Percentiles rank a stretch among this genome's conserved stretches.
phyloP scores from a whole-genome alignment of 2,797 vertebrate genomes.

The Phataginus tetradactyla region DNA sequence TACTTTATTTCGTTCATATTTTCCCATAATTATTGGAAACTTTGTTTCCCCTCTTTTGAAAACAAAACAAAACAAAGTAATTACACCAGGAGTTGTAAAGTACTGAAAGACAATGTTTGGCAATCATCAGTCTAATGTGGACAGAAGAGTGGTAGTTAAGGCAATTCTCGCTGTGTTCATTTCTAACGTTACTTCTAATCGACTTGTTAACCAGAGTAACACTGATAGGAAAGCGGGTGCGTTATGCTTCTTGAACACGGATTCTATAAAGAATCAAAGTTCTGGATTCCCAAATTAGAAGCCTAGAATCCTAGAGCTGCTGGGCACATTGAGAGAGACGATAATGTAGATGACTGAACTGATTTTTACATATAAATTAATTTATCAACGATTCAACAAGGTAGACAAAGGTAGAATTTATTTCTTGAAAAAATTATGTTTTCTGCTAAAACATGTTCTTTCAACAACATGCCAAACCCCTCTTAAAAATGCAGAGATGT shows the following conservation, averaged over 20 bases:
- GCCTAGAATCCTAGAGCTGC: background rate
- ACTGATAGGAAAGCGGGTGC: background rate
- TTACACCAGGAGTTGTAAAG: background rate
- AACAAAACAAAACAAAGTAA: background rate
- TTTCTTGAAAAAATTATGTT: constrained; percentile 32
- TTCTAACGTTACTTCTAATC: background rate
- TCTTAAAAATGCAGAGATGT: constrained; percentile 11
- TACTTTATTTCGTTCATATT: background rate
- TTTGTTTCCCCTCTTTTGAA: background rate
- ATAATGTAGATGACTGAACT: background rate
- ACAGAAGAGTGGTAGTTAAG: background rate
- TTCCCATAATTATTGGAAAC: background rate
- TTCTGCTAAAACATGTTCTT: background rate
- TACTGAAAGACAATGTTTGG: background rate
- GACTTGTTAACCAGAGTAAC: background rate
- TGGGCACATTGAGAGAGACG: background rate
- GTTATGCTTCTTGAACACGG: background rate
- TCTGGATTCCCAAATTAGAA: background rate
- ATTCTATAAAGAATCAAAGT: constrained; percentile 7
- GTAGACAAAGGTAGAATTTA: background rate
- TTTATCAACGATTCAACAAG: background rate
- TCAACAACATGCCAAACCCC: background rate
- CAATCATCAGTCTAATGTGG: background rate
- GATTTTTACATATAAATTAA: constrained; percentile 28
- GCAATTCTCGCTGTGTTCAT: background rate